Base-by-base conservation (phyloP, 2,797 vertebrate genomes). In the Poecilia gillii region DNA sequence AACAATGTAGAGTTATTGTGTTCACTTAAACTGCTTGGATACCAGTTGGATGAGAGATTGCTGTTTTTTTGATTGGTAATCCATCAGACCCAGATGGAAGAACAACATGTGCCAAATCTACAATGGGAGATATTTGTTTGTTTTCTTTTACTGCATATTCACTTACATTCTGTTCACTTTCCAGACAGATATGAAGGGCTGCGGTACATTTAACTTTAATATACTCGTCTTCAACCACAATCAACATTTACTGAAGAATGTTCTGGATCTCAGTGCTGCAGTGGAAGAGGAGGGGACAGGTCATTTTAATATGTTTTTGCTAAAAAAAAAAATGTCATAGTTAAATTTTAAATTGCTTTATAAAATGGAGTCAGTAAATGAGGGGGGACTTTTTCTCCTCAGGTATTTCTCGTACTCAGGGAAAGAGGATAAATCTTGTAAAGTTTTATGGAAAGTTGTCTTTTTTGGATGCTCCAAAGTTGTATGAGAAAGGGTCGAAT, bases 241-340 rank as follows among this genome's bases (percentile, higher is more conserved):
- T 4, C 0, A 16, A 28, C 72, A 14, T 1, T 3, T n/a, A 0
- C 3, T 79, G 18, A 1, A 0, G 31, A 78, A 88, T 74, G 0
- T 0, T 1, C 68, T 95, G 20, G 6, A 28, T 0, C 0, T 95
- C 13, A 13, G 0, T 0, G 79, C 64, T 25, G 68, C 68, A 3
- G 70, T 92, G 72, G 79, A 90, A 53, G 94, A 95, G 76, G 88
- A 94, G 8, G 94, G 91, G 3, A 95, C 94, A 73, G 93, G 94
- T 51, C 43, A 78, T 51, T 1, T 16, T 23, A 39, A 1, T 76
- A n/a, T 70, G 4, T 33, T 64, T 75, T 45, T 14, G 28, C 20
- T 12, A 41, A 45, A 16, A 25, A 31, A 25, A 31, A 33, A 33
- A 33, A 33, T 33, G 33, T 36, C 0, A 0, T 36, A 9, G 9